Base-by-base conservation (phyloP, 2,888 invertebrate species). In the Rhyacophila evoluta region DNA sequence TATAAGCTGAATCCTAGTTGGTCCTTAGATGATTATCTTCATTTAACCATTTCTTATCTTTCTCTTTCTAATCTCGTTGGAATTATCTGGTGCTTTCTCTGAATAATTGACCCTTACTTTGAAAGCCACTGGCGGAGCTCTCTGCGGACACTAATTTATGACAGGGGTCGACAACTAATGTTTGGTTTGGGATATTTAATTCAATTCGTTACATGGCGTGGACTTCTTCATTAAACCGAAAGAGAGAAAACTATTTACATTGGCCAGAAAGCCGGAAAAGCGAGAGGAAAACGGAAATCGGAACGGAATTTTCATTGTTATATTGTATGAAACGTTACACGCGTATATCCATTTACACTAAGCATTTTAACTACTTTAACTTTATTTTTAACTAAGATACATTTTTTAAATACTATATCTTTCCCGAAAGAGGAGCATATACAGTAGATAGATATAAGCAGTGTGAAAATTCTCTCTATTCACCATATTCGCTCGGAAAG, bases 171-270 rank as follows among this genome's bases (percentile, higher is more conserved):
- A 55, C 55, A 25, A 55, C 19, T 55, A 55, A 55, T 55, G 55
- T 55, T 55, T 55, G 55, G 55, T 55, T 55, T 55, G 55, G 55
- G 55, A 55, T 19, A 55, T 55, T 55, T 55, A 55, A 55, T 55
- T 55, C 55, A 55, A 55, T 55, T 55, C 55, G 55, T 19, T 55
- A 55, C 55, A 55, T 19, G 55, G 55, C 55, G 55, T 19, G 55
- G 55, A 55, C 55, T 55, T 55, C 55, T 55, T 55, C 55, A 55
- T 55, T 55, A 55, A 55, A 25, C 8, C 55, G 19, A 19, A 55
- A 55, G 25, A 55, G 55, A 8, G 25, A 55, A 12, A 55, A 55
- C 55, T 55, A 55, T 55, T 55, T 55, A 55, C 55, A 55, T 55
- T 55, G 3, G 0, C 55, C 6, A 25, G 19, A 25, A 19, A 8